Evolutionary conservation across 2,888 invertebrate genomes (phyloP), one percentile per base, ranked within the genome.

Genomic region (Tetramorium bicarinatum): DNA sequence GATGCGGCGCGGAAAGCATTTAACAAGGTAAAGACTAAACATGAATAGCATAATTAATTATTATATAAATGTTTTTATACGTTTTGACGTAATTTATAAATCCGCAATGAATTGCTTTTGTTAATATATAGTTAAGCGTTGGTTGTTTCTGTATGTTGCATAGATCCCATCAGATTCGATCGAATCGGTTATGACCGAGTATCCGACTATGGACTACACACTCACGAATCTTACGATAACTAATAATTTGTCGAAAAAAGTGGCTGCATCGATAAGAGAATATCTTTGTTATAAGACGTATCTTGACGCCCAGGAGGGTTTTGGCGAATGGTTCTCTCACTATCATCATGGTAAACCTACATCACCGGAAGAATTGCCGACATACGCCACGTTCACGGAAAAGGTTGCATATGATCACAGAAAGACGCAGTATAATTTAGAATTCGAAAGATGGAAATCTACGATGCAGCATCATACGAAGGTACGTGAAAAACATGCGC

Each of bases 271-370:
- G 1, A 94, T 99, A 77, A 96, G 98, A 89, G 99, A 99, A 94
- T 98, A 98, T 95, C 95, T 99, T 49, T 98, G 99, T 94, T 96
- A 98, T 92, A 97, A 98, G 95, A 96, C 98, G 0, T 99, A 99
- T 94, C 95, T 99, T 88, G 97, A 98, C 92, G 98, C 98, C 4
- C 96, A 98, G 85, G 98, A 99, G 94, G 97, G 97, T 9, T 99
- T 98, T 95, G 97, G 97, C 87, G 97, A 98, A 91, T 99, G 99
- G 99, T 98, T 98, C 90, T 96, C 97, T 88, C 97, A 98, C 92
- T 98, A 96, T 89, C 97, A 98, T 93, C 97, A 97, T 92, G 97
- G 96, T 0, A 97, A 97, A 94, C 99, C 99, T 0, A 96, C 96
- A 79, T 96, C 96, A 86, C 96, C 97, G 0, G 96, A 96, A 59